Evolutionary conservation across 2,888 invertebrate species (phyloP).

Genomic region (Iselma pallidipennis): DNA sequence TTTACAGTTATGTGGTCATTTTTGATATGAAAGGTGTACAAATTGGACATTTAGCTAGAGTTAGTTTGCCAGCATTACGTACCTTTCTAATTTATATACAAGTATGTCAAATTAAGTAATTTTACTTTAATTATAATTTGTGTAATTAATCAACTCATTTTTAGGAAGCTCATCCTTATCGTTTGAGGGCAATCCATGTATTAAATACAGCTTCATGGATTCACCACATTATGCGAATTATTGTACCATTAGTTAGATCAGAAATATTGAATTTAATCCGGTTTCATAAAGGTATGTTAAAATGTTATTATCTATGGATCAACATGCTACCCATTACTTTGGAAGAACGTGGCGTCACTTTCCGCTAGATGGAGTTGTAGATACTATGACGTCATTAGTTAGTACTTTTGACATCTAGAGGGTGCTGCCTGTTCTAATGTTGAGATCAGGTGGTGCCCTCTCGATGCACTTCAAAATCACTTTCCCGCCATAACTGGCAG

Average conservation of each 20-base stretch:
- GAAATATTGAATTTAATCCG: constrained; percentile 65
- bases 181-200: constrained; percentile 68
- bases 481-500: too few relatives aligned
- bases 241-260: constrained; percentile 67
- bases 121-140: background rate
- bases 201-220: constrained; percentile 70
- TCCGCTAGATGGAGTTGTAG: too few relatives aligned
- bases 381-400: too few relatives aligned
- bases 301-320: too few relatives aligned
- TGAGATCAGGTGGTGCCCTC: too few relatives aligned
- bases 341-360: too few relatives aligned
- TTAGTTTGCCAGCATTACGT: constrained; percentile 65
- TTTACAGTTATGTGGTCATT: constrained; percentile 62
- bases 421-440: too few relatives aligned
- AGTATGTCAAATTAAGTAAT: constrained; percentile 50
- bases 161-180: constrained; percentile 69
- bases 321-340: too few relatives aligned
- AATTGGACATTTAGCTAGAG: constrained; percentile 67
- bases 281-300: constrained; percentile 59
- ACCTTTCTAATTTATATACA: constrained; percentile 71
- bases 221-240: constrained; percentile 69
- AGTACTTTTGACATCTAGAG: too few relatives aligned
- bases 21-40: constrained; percentile 71
- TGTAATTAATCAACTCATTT: constrained; percentile 35
- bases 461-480: too few relatives aligned